Percentiles rank a stretch among this genome's conserved stretches.
Conservation (phyloP, 2,888 invertebrate genomes). For the Andrena marginata region DNA sequence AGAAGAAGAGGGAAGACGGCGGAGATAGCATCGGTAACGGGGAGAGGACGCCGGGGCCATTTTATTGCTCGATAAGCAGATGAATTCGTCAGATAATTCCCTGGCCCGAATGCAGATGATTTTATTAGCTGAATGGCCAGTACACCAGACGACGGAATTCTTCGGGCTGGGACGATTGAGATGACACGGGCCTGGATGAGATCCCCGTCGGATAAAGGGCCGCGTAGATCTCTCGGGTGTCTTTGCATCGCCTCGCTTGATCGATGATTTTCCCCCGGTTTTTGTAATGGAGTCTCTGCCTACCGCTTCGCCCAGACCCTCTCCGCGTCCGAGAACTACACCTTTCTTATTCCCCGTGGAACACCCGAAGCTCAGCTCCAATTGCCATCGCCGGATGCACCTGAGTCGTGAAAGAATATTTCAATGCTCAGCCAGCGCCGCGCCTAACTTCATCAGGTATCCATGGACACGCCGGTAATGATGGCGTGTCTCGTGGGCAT, state of each 20-base stretch:
- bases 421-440: too few relatives aligned
- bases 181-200: slow-evolving; percentile 78
- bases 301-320: background rate
- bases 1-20: slow-evolving; percentile 55
- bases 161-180: slow-evolving; percentile 66
- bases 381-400: too few relatives aligned
- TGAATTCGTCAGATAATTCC: slow-evolving; percentile 84
- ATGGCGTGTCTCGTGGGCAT: background rate
- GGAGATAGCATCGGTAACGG: slow-evolving; percentile 79
- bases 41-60: slow-evolving; percentile 63
- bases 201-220: slow-evolving; percentile 69
- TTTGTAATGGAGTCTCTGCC: slow-evolving; percentile 9
- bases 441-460: background rate
- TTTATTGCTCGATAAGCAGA: slow-evolving; percentile 84
- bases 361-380: too few relatives aligned
- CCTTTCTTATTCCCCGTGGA: too few relatives aligned
- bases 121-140: slow-evolving; percentile 75
- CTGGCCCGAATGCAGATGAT: slow-evolving; percentile 76
- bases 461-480: background rate
- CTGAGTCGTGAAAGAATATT: too few relatives aligned
- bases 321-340: too few relatives aligned
- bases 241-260: slow-evolving; percentile 72
- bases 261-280: slow-evolving; percentile 75
- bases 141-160: slow-evolving; percentile 62
- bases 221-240: slow-evolving; percentile 67